Base-by-base conservation (phyloP, 1,140 invertebrate species). In the Melipona quadrifasciata region DNA sequence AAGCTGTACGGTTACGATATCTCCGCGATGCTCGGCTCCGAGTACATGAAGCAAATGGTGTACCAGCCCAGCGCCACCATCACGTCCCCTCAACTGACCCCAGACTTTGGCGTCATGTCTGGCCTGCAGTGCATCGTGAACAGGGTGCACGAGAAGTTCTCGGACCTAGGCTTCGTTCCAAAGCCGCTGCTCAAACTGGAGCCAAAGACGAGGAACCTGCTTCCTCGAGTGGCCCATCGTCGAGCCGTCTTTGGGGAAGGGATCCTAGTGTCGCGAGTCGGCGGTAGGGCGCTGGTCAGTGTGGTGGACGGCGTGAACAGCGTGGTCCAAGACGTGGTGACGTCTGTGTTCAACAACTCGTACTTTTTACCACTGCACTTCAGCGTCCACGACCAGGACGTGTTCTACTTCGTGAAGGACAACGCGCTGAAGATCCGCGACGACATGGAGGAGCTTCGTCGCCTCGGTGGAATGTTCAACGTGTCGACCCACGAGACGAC, bases 351-450 rank as follows among this genome's bases (percentile, higher is more conserved):
- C 91, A 99, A 99, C 93, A 98, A 98, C 90, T 99, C 98, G 0
- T 97, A 97, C 92, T 97, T 99, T 95, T 93, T 99, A n/a, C 98
- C 99, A 84, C 94, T 99, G 0, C 97, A 98, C 93, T 98, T 99
- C 90, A 98, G 97, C 87, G 98, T 98, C 64, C 98, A 98, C 90
- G 98, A 98, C 94, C 96, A 98, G 95, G 98, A 99, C 90, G 97
- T 98, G 0, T 99, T 99, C 95, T 99, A 99, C 92, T 99, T 99
- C 94, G 97, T 99, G 2, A 99, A 99, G 93, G 97, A 98, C 89
- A 98, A 98, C 91, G 96, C 97, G 0, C 92, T 98, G 53, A 98
- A 98, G 93, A 96, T 98, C 47, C 96, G 97, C 53, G 98, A 99
- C 89, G 98, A 99, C 92, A 97, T 98, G 95, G 97, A 98, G 86